Base-by-base conservation (phyloP, 2,888 invertebrate genomes). In the Strigamia maritima region DNA sequence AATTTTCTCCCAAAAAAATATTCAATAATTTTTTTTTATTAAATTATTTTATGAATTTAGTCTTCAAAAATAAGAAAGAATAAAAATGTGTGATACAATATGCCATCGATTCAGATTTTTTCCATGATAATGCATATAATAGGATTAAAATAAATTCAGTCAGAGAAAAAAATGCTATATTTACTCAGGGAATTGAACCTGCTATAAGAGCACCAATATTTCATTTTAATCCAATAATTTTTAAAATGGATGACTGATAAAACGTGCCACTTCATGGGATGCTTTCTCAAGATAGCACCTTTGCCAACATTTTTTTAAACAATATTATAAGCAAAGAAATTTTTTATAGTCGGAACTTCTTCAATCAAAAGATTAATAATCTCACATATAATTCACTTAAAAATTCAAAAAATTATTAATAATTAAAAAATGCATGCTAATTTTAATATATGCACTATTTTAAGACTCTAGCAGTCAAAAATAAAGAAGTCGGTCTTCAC, bases 141-240 rank as follows among this genome's bases (percentile, higher is more conserved):
- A 70, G 70, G 70, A 70, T 70, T 70, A 70, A 70, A 70, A 70
- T 70, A 26, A 70, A 70, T 70, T 24, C 1, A 70, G 70, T 28
- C 19, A 19, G 35, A 10, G 24, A 70, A 70, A 70, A 70, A 70
- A 70, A 12, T 28, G 70, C 70, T 70, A 70, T 70, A 70, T 70
- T 70, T 70, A 28, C 70, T 26, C 70, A 70, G 70, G 70, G 70
- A 70, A 70, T 70, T 70, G 70, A 70, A 70, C 70, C 70, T 70
- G 70, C 70, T 70, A 28, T 26, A 70, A 70, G 70, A 70, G 70
- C 70, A 70, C 70, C 70, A n/a, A 70, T 70, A 70, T 70, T 70
- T 70, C 70, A 70, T 70, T 70, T 70, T 70, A 70, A 70, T 70
- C 70, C 70, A 70, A 70, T 70, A 70, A 70, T 70, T 70, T 70